Evolutionary conservation across 2,888 invertebrate genomes (phyloP).

Genomic region (Tachina lurida): DNA sequence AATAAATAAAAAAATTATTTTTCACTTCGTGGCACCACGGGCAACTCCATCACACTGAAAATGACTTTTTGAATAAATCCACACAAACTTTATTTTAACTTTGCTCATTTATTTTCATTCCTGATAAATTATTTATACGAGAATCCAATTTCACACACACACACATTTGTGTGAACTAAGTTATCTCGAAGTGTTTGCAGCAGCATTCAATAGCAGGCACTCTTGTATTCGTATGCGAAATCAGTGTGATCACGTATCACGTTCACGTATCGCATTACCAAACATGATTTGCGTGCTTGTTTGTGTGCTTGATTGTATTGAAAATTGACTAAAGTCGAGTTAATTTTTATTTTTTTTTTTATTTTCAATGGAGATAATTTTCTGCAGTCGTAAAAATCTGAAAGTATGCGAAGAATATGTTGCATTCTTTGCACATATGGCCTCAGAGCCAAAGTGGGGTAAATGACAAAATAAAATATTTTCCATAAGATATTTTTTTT

Average conservation of each 20-base stretch:
- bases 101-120: conserved; percentile 2
- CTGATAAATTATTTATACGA: conserved; percentile 30
- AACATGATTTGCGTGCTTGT: conserved; percentile 20
- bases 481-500: too few relatives aligned
- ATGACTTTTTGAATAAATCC: not conserved
- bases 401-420: conserved; percentile 2
- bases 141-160: conserved; percentile 26
- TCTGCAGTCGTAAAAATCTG: conserved; percentile 3
- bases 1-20: not conserved
- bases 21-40: not conserved
- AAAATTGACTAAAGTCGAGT: conserved; percentile 40
- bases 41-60: not conserved
- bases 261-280: conserved; percentile 56
- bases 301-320: conserved; percentile 19
- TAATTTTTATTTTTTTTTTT: conserved; percentile 1
- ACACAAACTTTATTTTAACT: not conserved
- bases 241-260: conserved; percentile 53
- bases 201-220: not conserved
- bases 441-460: not conserved
- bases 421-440: conserved; percentile 33
- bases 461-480: not conserved
- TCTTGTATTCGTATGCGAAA: not conserved
- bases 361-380: not conserved
- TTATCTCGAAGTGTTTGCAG: not conserved
- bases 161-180: not conserved